phyloP scores from a whole-genome alignment of 2,113 vertebrate species.

The Phaethornis superciliosus region DNA sequence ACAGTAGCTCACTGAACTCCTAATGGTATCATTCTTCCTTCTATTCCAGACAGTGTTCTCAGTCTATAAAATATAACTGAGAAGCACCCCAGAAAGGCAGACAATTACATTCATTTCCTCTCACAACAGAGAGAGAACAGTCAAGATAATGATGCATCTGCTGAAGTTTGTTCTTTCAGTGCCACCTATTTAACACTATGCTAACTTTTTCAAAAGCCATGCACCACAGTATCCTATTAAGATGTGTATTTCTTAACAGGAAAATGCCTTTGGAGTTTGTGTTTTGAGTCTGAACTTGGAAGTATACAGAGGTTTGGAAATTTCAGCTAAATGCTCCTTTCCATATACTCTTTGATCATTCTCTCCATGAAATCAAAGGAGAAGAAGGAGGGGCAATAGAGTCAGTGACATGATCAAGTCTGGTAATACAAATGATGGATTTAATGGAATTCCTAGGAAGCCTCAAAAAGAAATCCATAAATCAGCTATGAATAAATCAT shows the following conservation, averaged over 20 bases:
- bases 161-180: not conserved
- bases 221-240: not conserved
- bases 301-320: not conserved
- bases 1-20: not conserved
- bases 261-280: not conserved
- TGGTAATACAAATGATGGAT: not conserved
- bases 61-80: not conserved
- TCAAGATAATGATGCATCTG: not conserved
- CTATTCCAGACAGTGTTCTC: not conserved
- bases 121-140: not conserved
- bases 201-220: not conserved
- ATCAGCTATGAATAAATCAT: not conserved
- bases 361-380: not conserved
- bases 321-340: not conserved
- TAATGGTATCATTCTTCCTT: not conserved
- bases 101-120: not conserved
- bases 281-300: not conserved
- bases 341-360: not conserved
- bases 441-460: not conserved
- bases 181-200: not conserved
- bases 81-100: not conserved
- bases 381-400: not conserved
- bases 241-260: not conserved
- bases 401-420: not conserved
- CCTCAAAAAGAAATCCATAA: not conserved